These are phyloP conservation scores for Alentia gelatinosa DNA, from an alignment of 2,888 invertebrate species.

Conservation along the genomic window DNA sequence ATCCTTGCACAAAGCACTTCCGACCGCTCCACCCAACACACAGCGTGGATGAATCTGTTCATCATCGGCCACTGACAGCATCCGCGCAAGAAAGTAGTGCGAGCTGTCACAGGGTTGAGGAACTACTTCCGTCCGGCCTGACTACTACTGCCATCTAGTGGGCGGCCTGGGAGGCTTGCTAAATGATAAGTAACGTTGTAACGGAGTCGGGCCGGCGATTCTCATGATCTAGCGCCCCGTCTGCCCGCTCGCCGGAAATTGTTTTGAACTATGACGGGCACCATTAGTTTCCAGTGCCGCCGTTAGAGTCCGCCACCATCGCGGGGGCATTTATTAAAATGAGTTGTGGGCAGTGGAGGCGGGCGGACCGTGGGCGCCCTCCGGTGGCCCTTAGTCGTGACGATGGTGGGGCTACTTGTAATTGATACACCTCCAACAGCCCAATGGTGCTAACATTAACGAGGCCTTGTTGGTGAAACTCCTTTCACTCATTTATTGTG, in stretches of 20 bases:
- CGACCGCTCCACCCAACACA: not conserved
- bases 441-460: too few species aligned
- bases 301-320: constrained; percentile 33
- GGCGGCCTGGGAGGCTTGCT: not conserved
- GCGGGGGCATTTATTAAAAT: constrained; percentile 25
- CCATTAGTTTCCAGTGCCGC: not conserved
- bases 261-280: constrained; percentile 46
- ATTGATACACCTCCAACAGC: too few species aligned
- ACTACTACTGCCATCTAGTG: not conserved
- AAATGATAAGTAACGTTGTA: constrained; percentile 43
- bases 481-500: too few species aligned
- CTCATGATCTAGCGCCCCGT: not conserved
- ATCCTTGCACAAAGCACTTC: too few species aligned
- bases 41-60: constrained; percentile 22
- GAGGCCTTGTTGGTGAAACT: too few species aligned
- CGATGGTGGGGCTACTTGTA: not conserved
- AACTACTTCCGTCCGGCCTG: constrained; percentile 22
- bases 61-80: not conserved
- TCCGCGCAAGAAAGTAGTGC: constrained; percentile 29
- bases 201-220: not conserved
- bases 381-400: not conserved
- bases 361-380: not conserved
- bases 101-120: constrained; percentile 2
- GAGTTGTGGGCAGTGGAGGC: not conserved
- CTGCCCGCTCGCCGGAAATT: not conserved